Percentiles rank a stretch among this genome's conserved stretches.
Evolutionary conservation across 92 coral and sea anemone genomes (phyloP).

Genomic region (Actinostola sp.): DNA sequence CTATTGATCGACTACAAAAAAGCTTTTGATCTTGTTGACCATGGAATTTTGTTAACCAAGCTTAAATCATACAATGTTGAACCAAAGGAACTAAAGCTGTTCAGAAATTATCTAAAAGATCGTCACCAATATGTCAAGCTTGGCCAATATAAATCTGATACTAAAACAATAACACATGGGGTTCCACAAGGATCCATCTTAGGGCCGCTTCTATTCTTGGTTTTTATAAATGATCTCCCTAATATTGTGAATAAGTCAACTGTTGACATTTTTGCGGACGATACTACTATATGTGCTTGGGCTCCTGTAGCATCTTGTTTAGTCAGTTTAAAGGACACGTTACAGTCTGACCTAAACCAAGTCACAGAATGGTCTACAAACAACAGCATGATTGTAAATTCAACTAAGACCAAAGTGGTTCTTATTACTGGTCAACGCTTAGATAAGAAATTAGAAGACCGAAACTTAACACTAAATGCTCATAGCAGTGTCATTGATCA

Average conservation of each 20-base stretch:
- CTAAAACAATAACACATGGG: not conserved
- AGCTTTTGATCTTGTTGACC: slow-evolving; percentile 24
- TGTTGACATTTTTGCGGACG: slow-evolving; percentile 1
- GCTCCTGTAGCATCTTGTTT: not conserved
- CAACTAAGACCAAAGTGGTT: slow-evolving; percentile 20
- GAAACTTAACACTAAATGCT: not conserved
- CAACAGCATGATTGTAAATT: slow-evolving; percentile 25
- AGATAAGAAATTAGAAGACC: slow-evolving; percentile 1
- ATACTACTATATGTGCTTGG: slow-evolving; percentile 2
- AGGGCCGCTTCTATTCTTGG: no score
- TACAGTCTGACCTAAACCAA: slow-evolving; percentile 2
- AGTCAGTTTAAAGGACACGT: not conserved
- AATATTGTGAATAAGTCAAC: not conserved
- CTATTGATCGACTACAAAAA: slow-evolving; percentile 27
- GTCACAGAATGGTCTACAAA: slow-evolving; percentile 12
- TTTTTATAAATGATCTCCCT: slow-evolving; percentile 21
- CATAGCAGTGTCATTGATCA: slow-evolving; percentile 5
- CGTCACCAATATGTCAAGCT: slow-evolving; percentile 13
- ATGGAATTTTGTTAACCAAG: not conserved
- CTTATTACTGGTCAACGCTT: slow-evolving; percentile 35
- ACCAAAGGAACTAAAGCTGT: not conserved
- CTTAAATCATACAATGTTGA: not conserved
- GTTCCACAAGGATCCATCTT: not conserved
- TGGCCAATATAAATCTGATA: not conserved
- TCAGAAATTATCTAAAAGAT: not conserved